Conservation (phyloP, 2,888 invertebrate genomes). For the Lissonota sp. region DNA sequence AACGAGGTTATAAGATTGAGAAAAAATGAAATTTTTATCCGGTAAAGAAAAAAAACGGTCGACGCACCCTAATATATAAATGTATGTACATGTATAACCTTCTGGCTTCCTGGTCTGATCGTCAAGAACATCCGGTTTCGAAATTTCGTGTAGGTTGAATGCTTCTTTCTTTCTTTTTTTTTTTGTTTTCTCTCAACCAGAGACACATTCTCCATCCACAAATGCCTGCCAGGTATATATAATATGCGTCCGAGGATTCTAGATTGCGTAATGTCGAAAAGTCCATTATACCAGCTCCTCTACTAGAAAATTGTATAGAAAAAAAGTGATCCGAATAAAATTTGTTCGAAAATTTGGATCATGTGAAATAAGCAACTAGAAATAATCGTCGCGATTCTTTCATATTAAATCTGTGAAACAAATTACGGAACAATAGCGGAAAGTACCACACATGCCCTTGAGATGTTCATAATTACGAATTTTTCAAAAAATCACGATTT, state of each 20-base stretch:
- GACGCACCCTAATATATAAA: slow-evolving; percentile 6
- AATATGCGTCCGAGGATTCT: slow-evolving; percentile 18
- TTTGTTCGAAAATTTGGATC: too few relatives aligned
- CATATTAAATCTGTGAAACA: neutral
- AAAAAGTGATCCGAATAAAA: too few relatives aligned
- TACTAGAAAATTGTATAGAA: too few relatives aligned
- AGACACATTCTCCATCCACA: slow-evolving; percentile 28
- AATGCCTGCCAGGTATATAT: slow-evolving; percentile 22
- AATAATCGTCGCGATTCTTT: too few relatives aligned
- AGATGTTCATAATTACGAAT: too few relatives aligned
- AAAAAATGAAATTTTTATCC: too few relatives aligned
- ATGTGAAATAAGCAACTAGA: too few relatives aligned
- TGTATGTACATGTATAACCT: neutral
- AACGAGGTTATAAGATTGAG: too few relatives aligned
- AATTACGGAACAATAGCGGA: too few relatives aligned
- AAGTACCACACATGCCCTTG: too few relatives aligned
- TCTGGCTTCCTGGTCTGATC: slow-evolving; percentile 53
- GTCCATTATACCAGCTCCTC: slow-evolving; percentile 9
- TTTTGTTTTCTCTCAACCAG: neutral
- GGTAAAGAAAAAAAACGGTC: too few relatives aligned
- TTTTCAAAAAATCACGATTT: too few relatives aligned
- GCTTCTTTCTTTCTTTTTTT: slow-evolving; percentile 1
- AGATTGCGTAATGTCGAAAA: slow-evolving; percentile 50
- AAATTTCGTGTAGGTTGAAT: slow-evolving; percentile 25
- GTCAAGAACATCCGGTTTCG: slow-evolving; percentile 51